Base-by-base conservation (phyloP, 2,797 vertebrate genomes). In the Gymnothorax reevesii region DNA sequence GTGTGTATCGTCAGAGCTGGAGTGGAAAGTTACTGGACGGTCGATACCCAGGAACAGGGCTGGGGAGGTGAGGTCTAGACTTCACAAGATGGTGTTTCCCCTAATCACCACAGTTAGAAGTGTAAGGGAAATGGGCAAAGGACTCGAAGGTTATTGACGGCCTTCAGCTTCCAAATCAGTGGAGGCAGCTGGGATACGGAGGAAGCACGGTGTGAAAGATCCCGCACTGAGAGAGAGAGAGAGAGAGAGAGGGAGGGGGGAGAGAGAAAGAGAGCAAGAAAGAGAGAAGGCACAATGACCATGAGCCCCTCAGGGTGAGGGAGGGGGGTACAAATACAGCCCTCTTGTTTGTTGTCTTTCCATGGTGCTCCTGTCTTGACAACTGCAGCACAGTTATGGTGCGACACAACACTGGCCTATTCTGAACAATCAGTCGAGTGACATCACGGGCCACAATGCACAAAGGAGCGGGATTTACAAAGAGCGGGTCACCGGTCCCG, bases 341-440 rank as follows among this genome's bases (percentile, higher is more conserved):
- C 8, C 85, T 85, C 77, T 86, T 80, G 82, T 85, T 82, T 87
- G 88, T 90, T 91, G 69, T 69, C 85, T 85, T 83, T 13, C 57
- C 20, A 69, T 22, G 57, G 71, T 33, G 25, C 49, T 49, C 42
- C 25, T 12, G 15, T 59, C 92, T 90, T 89, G 90, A 91, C 90
- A 92, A 91, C 91, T 89, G 88, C 83, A 88, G 88, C 83, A 88
- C 71, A 25, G 89, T 85, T 88, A 90, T 89, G 91, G 92, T 91
- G 90, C 87, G 86, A 89, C 89, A 92, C 90, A 90, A 89, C 71
- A 79, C 7, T 3, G 87, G 54, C 62, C 82, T 90, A 89, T 90
- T 87, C 91, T 89, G 87, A 87, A 91, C 90, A 90, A 92, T 93
- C 89, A 83, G 91, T 89, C 83, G 89, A 91, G 87, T 84, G 88